Percentiles rank a stretch among this genome's conserved stretches.
Conservation (phyloP, 2,888 invertebrate genomes). For the Ganaspis brasiliensis region DNA sequence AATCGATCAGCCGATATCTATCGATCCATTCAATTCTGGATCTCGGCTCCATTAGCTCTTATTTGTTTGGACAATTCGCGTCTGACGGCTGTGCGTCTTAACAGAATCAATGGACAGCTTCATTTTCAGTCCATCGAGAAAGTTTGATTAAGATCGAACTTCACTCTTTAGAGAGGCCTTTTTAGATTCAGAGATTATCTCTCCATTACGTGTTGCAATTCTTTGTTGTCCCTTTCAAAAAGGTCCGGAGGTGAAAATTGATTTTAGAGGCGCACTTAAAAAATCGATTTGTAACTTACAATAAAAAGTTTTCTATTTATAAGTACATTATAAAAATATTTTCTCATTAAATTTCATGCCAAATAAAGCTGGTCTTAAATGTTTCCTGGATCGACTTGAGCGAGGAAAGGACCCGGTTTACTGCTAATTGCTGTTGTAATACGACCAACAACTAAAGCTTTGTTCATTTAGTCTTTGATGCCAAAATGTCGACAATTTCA, state of each 20-base stretch:
- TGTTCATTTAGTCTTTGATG: constrained; percentile 9
- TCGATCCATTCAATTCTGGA: constrained; percentile 58
- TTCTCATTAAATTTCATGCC: too few relatives aligned
- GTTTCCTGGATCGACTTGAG: constrained; percentile 50
- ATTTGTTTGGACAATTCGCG: constrained; percentile 70
- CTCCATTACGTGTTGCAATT: not conserved
- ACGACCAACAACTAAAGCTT: constrained; percentile 68
- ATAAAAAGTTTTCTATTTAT: too few relatives aligned
- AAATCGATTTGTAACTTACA: too few relatives aligned
- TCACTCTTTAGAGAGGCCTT: constrained; percentile 11
- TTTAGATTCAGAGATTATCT: constrained; percentile 19
- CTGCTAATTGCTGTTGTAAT: constrained; percentile 74
- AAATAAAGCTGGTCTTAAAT: not conserved
- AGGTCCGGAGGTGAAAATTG: too few relatives aligned
- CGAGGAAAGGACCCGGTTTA: constrained; percentile 67
- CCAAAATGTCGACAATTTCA: constrained; percentile 9
- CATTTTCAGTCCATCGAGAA: constrained; percentile 63
- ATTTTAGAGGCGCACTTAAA: too few relatives aligned
- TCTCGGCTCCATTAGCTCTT: constrained; percentile 67
- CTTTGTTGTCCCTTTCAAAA: too few relatives aligned
- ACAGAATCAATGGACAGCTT: constrained; percentile 57
- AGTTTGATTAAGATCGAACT: constrained; percentile 51
- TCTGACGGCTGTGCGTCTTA: constrained; percentile 60
- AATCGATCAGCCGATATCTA: constrained; percentile 62
- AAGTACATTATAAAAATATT: too few relatives aligned